Conservation (phyloP, 2,113 vertebrate species). For the Megaptera novaeangliae region DNA sequence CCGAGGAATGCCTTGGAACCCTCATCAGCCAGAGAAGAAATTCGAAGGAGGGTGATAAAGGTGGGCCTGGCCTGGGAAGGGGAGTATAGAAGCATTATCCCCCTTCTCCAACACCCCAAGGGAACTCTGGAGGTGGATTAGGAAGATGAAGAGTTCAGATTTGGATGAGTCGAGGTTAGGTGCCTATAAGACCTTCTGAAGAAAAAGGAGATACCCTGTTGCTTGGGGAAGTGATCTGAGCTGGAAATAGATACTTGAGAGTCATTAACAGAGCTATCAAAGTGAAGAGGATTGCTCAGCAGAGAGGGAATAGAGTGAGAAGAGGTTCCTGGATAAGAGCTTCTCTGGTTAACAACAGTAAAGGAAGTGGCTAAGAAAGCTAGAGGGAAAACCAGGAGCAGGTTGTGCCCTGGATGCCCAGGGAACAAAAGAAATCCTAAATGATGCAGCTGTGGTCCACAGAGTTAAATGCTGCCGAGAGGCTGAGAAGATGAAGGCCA, state of each 20-base stretch:
- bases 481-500: background rate
- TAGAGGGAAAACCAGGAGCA: background rate
- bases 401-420: background rate
- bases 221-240: background rate
- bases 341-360: background rate
- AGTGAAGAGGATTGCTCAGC: background rate
- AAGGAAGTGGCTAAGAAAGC: background rate
- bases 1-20: background rate
- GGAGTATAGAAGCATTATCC: background rate
- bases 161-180: background rate
- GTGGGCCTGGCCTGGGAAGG: background rate
- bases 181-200: background rate
- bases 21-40: background rate
- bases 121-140: background rate
- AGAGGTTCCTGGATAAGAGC: background rate
- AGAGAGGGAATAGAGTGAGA: background rate
- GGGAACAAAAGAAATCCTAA: background rate
- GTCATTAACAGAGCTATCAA: background rate
- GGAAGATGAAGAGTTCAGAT: background rate
- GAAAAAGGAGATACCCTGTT: background rate
- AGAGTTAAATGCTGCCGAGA: background rate
- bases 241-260: background rate
- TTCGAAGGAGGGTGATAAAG: background rate
- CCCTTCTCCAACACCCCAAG: background rate
- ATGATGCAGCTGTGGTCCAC: background rate